Conservation (phyloP, 2,888 invertebrate genomes). For the Dryocosmus kuriphilus region DNA sequence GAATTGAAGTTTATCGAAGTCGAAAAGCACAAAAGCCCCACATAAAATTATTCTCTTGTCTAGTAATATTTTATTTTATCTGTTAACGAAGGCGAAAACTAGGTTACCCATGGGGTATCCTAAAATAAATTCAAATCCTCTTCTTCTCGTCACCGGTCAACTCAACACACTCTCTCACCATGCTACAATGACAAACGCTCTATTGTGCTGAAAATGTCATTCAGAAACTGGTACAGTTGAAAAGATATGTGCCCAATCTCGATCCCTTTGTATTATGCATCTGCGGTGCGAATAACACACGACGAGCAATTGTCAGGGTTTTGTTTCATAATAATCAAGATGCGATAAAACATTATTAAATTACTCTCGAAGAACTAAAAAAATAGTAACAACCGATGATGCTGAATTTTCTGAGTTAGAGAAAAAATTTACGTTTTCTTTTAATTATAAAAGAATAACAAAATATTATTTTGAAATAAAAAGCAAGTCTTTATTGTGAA, state of each 20-base stretch:
- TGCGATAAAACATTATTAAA: neutral
- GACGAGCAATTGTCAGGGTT: neutral
- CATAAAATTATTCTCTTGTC: neutral
- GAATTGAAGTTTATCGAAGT: neutral
- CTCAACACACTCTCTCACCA: constrained; percentile 29
- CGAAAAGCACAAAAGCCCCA: neutral
- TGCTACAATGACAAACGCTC: constrained; percentile 43
- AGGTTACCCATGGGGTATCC: constrained; percentile 51
- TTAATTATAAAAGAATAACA: too few species aligned
- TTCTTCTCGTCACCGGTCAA: constrained; percentile 40
- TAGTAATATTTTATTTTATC: neutral
- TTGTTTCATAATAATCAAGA: neutral
- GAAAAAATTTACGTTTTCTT: neutral
- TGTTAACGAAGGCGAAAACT: constrained; percentile 46
- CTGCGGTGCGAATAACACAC: constrained; percentile 25
- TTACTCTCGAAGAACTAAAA: neutral
- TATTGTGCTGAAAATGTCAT: constrained; percentile 52
- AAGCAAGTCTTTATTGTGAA: too few species aligned
- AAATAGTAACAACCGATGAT: neutral
- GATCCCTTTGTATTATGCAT: constrained; percentile 57
- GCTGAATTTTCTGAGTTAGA: neutral
- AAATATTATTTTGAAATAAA: too few species aligned
- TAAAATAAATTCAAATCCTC: constrained; percentile 54
- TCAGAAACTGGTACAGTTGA: constrained; percentile 53
- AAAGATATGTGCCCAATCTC: constrained; percentile 61